Evolutionary conservation across 1,140 invertebrate species (phyloP), one percentile per base, ranked within the genome.

Genomic region (Drosophila tani): DNA sequence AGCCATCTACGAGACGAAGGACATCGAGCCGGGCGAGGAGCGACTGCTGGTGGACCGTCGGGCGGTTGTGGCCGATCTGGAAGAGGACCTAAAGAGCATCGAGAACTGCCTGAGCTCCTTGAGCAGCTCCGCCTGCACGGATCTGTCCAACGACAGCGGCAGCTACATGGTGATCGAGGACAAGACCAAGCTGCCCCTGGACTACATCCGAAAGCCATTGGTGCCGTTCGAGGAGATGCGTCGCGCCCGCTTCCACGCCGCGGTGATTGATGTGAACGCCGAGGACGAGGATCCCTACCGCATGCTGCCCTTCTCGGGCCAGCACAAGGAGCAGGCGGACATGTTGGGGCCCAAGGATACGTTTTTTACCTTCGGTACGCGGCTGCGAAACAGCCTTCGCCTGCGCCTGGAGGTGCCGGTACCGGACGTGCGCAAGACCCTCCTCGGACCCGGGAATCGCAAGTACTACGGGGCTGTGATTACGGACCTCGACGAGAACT

Each of bases 401-500:
- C 60, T 92, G 2, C 75, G 92, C 1, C 69, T 93, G 7, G 83
- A 91, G 35, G 92, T 93, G 0, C 62, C 75, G 0, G 75, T 91
- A n/a, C 55, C 71, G 1, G 71, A 92, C 57, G 79, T 85, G 2
- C 62, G 79, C 0, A 62, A 81, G 0, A 91, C 77, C 0, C 51
- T 91, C 1, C 29, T 92, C 5, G 91, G 91, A 0, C 67, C 74
- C 3, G 81, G 76, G 0, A 7, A 15, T 0, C 68, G 40, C 1
- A 85, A 90, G 45, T 81, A 81, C 40, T 75, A 56, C 12, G 78
- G 79, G 14, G 76, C 81, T 1, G 83, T 93, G 0, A 85, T 91
- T 21, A 93, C 92, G 1, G 92, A 93, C 46, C 81, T 92, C n/a
- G 92, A 93, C 47, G 92, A 93, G 55, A 86, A 91, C 49, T 93